These are phyloP conservation scores for Hexactinellida sp. DNA, from an alignment of 37 sponge, comb jelly and placozoan genomes.

Conservation along the genomic window DNA sequence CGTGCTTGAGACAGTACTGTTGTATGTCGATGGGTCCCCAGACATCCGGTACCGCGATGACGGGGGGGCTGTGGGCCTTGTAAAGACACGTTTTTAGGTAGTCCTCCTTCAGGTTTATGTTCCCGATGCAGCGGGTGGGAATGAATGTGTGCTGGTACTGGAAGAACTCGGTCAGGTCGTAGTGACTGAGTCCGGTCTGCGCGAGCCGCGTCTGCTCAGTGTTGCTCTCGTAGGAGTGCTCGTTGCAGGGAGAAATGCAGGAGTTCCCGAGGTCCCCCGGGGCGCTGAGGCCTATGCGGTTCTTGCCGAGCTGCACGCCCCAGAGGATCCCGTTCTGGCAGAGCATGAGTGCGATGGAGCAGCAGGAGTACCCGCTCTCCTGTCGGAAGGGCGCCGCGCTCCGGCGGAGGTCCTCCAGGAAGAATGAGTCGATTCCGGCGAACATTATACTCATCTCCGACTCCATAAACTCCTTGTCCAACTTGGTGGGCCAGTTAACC, in stretches of 20 bases:
- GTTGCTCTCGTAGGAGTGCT: background rate
- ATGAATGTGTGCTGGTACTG: background rate
- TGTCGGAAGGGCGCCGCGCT: background rate
- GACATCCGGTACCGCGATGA: background rate
- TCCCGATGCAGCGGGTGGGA: background rate
- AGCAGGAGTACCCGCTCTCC: background rate
- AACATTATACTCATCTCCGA: background rate
- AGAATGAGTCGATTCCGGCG: background rate
- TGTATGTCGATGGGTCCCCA: background rate
- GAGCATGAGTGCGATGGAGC: slow-evolving; percentile 8
- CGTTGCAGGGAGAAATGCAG: background rate
- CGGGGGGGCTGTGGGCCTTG: background rate
- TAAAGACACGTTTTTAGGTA: background rate
- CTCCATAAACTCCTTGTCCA: background rate
- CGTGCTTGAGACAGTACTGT: background rate
- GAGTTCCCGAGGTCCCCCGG: background rate
- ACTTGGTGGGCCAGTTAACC: background rate
- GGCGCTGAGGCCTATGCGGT: background rate
- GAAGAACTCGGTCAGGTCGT: background rate
- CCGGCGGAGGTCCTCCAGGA: background rate
- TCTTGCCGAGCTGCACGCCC: slow-evolving; percentile 1
- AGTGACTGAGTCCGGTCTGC: background rate
- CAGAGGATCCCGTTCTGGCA: background rate
- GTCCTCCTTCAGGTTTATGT: background rate
- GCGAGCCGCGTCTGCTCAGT: background rate